Evolutionary conservation across 2,113 vertebrate genomes (phyloP).

Genomic region (Neolamprologus cancellatus): DNA sequence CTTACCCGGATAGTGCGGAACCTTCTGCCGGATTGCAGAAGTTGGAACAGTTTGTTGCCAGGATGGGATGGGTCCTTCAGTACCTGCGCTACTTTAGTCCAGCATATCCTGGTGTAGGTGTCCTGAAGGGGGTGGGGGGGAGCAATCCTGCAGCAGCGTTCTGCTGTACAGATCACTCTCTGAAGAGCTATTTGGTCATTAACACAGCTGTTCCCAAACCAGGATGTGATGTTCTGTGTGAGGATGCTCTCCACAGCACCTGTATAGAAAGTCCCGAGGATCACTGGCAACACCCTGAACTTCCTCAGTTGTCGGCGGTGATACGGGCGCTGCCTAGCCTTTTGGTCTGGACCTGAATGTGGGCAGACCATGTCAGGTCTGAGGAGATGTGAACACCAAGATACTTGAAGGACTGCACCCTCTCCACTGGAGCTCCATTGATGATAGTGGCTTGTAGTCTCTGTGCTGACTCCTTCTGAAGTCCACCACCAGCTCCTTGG

Average conservation of each 20-base stretch:
- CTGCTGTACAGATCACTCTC: neutral
- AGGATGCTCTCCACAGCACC: neutral
- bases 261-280: accelerated
- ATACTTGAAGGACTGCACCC: neutral
- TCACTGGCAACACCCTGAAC: neutral
- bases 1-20: accelerated
- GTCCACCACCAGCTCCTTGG: neutral
- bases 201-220: neutral
- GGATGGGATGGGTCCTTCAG: neutral
- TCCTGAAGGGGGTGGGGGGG: neutral
- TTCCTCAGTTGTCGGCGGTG: neutral
- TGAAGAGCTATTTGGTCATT: neutral
- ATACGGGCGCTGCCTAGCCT: neutral
- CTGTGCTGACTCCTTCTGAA: neutral
- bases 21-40: neutral
- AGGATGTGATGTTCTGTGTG: neutral
- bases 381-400: neutral
- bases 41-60: neutral
- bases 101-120: neutral
- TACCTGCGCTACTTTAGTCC: neutral
- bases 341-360: neutral
- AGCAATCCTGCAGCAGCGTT: neutral
- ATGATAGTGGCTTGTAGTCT: neutral
- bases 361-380: neutral
- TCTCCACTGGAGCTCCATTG: neutral